Conservation (phyloP, 2,888 invertebrate species). For the Melinaea menophilus region DNA sequence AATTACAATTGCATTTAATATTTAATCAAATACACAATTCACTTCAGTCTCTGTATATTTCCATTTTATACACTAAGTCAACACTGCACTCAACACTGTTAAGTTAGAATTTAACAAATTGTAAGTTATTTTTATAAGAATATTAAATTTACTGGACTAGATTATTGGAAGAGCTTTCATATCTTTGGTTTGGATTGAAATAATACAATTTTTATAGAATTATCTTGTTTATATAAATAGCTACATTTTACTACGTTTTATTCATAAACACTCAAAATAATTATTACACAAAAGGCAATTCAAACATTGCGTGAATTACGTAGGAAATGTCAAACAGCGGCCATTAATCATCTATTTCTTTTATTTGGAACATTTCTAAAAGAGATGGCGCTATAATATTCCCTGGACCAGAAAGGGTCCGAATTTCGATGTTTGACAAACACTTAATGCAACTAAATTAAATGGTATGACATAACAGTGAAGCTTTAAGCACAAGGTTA, state of each 20-base stretch:
- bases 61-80: too few relatives aligned
- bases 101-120: too few relatives aligned
- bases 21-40: too few relatives aligned
- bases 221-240: constrained; percentile 9
- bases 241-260: constrained; percentile 45
- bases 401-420: constrained; percentile 8
- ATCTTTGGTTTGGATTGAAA: constrained; percentile 21
- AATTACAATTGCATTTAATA: too few relatives aligned
- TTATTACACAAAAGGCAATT: constrained; percentile 23
- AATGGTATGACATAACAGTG: constrained; percentile 8
- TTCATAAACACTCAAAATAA: constrained; percentile 37
- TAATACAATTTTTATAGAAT: constrained; percentile 12
- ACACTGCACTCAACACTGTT: too few relatives aligned
- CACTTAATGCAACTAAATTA: constrained; percentile 22
- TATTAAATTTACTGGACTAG: constrained; percentile 6
- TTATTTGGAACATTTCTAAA: constrained; percentile 38
- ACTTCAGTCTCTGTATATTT: too few relatives aligned
- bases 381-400: constrained; percentile 37
- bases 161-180: constrained; percentile 16
- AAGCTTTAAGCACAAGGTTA: not conserved
- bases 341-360: constrained; percentile 60
- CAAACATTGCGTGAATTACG: constrained; percentile 38
- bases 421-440: not conserved
- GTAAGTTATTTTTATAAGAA: too few relatives aligned
- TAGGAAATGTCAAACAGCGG: constrained; percentile 64